Evolutionary conservation across 2,797 vertebrate species (phyloP).

Genomic region (Gobionotothen gibberifrons): DNA sequence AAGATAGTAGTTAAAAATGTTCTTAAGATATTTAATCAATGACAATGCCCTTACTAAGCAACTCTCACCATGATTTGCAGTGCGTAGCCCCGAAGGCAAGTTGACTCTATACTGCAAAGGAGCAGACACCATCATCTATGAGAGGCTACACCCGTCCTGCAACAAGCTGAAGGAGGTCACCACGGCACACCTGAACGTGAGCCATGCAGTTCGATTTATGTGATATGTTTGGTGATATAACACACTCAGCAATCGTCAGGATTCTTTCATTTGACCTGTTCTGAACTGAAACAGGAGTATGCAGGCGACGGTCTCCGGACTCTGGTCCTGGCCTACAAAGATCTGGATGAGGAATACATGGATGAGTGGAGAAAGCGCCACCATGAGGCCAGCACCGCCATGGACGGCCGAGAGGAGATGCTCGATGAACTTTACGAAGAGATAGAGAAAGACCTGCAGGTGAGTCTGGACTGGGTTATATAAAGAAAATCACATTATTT

Average conservation of each 20-base stretch:
- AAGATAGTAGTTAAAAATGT: no score
- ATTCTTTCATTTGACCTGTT: not conserved
- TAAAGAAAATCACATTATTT: no score
- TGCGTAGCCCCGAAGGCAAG: conserved; percentile 86
- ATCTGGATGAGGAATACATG: conserved; percentile 85
- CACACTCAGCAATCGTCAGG: not conserved
- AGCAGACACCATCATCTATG: conserved; percentile 92
- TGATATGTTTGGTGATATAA: rapidly evolving
- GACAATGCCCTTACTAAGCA: not conserved
- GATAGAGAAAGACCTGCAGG: conserved; percentile 91
- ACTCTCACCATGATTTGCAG: conserved; percentile 72
- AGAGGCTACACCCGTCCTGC: conserved; percentile 88
- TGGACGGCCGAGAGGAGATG: conserved; percentile 87
- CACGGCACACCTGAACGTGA: conserved; percentile 89
- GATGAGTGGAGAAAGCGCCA: conserved; percentile 85
- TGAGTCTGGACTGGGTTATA: conserved; percentile 45
- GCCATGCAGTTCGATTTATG: conserved; percentile 38
- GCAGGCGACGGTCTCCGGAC: conserved; percentile 94
- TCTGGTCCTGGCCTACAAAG: conserved; percentile 90
- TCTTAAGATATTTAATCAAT: no score
- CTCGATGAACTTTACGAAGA: conserved; percentile 90
- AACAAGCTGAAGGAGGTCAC: conserved; percentile 84
- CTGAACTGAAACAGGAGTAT: conserved; percentile 85
- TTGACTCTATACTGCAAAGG: conserved; percentile 94
- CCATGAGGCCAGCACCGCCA: conserved; percentile 84